Evolutionary conservation across 2,888 invertebrate species (phyloP), one percentile per base, ranked within the genome.

Genomic region (Oligia strigilis): DNA sequence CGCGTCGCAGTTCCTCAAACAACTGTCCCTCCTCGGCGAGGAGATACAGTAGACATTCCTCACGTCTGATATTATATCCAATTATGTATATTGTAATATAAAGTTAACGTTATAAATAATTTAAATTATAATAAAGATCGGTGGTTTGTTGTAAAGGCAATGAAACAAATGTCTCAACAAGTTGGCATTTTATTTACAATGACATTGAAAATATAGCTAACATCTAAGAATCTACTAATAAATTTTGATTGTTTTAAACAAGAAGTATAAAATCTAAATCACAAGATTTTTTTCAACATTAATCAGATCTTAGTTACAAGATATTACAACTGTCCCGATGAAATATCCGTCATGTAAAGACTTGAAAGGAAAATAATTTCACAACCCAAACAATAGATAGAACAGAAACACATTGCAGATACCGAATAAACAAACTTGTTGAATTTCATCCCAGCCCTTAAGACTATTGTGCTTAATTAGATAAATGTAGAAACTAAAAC

Each of bases 1-100:
- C 97, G 99, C 99, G 11, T 98, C 98, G 89, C 99, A 99, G 93
- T 99, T 99, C 96, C 97, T 99, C 83, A 98, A 98, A 95, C 99
- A 99, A 96, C 97, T 99, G 55, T 98, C 98, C n/a, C 97, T 98
- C 52, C 95, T 98, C 84, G 98, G 98, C 69, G 98, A 98, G 92
- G 98, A 98, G 94, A 97, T 98, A 85, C 97, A 97, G 88, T 96
- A 93, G 95, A 94, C 96, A 95, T 96, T 96, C 96, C 89, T 78
- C 52, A 66, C 77, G 55, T 77, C 62, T 79, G 78, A 82, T 80
- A 78, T 76, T 79, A 82, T 84, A 85, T 84, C 85, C 81, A 67
- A 70, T 76, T 82, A 85, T 89, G 82, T 88, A 89, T 89, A 89
- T 89, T 89, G 88, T 89, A 89, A 83, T 82, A 89, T 89, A 89